Evolutionary conservation across 2,888 invertebrate genomes (phyloP).

Genomic region (Luperina nickerlii): DNA sequence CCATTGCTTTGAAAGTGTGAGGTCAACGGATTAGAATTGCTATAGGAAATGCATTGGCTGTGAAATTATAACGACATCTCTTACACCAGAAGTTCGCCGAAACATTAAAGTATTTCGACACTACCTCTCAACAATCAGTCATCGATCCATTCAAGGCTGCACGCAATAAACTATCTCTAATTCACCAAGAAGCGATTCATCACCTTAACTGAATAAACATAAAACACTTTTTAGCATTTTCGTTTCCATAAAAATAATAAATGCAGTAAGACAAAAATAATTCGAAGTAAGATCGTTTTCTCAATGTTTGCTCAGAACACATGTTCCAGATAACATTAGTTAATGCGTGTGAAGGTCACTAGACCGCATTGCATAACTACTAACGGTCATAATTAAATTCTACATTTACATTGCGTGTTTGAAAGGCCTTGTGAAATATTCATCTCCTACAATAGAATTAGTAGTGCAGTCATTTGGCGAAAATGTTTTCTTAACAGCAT

Average conservation of each 20-base stretch:
- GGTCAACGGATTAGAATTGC: conserved; percentile 28
- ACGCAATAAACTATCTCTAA: conserved; percentile 19
- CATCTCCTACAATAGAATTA: conserved; percentile 43
- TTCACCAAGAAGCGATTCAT: conserved; percentile 35
- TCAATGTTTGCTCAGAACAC: conserved; percentile 41
- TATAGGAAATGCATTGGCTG: conserved; percentile 26
- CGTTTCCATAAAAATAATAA: conserved; percentile 30
- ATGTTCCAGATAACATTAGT: conserved; percentile 39
- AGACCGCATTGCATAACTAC: conserved; percentile 33
- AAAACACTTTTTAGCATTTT: conserved; percentile 16
- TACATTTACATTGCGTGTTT: conserved; percentile 43
- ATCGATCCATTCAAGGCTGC: conserved; percentile 36
- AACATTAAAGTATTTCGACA: conserved; percentile 30
- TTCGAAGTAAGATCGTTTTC: conserved; percentile 31
- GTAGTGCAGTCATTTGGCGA: conserved; percentile 44
- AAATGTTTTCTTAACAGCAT: conserved; percentile 21
- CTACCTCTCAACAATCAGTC: conserved; percentile 1
- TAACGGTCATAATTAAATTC: conserved; percentile 24
- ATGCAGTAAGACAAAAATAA: conserved; percentile 47
- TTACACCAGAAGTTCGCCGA: conserved; percentile 33
- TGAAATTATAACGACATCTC: conserved; percentile 32
- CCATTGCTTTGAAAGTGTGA: conserved; percentile 7
- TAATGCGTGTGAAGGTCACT: conserved; percentile 47
- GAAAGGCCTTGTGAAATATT: conserved; percentile 45
- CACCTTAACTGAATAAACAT: conserved; percentile 14